A percentile compares a stretch with the other conserved stretches of the same genome.
Conservation (phyloP, 2,888 invertebrate genomes). For the Eumerus sabulonum region DNA sequence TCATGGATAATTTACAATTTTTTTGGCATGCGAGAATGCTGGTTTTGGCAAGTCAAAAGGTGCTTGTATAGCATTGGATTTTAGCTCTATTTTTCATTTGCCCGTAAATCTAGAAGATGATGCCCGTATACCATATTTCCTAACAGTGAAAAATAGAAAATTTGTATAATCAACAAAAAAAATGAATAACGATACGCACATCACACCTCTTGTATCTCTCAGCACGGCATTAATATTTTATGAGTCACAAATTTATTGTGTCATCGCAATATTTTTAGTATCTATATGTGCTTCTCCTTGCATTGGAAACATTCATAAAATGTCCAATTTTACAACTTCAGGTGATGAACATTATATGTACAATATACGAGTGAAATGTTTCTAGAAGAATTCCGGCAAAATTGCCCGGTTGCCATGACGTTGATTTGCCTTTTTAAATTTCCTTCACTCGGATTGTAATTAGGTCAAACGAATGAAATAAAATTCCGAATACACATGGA, state of each 20-base stretch:
- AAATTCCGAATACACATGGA: slow-evolving; percentile 53
- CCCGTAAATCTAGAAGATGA: too few relatives aligned
- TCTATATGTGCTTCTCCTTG: slow-evolving; percentile 6
- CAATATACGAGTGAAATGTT: background rate
- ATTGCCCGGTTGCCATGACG: slow-evolving; percentile 23
- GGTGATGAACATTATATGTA: slow-evolving; percentile 34
- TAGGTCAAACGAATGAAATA: slow-evolving; percentile 35
- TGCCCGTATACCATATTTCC: too few relatives aligned
- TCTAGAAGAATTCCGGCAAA: background rate
- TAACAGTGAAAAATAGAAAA: too few relatives aligned
- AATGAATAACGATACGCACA: too few relatives aligned
- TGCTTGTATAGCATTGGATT: too few relatives aligned
- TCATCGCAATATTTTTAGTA: slow-evolving; percentile 63
- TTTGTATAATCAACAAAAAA: too few relatives aligned
- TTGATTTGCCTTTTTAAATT: slow-evolving; percentile 9
- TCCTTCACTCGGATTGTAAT: slow-evolving; percentile 40
- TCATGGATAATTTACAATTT: too few relatives aligned
- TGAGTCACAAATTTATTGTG: slow-evolving; percentile 63
- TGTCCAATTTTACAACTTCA: slow-evolving; percentile 34
- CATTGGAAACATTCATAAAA: slow-evolving; percentile 17
- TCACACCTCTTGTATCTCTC: too few relatives aligned
- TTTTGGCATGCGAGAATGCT: too few relatives aligned
- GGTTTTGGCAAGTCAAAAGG: too few relatives aligned
- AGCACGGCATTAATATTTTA: slow-evolving; percentile 27
- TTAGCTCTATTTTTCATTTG: too few relatives aligned